A percentile compares a stretch with the other conserved stretches of the same genome.
phyloP scores from a whole-genome alignment of 1,140 invertebrate genomes.

The Hetaerina americana region DNA sequence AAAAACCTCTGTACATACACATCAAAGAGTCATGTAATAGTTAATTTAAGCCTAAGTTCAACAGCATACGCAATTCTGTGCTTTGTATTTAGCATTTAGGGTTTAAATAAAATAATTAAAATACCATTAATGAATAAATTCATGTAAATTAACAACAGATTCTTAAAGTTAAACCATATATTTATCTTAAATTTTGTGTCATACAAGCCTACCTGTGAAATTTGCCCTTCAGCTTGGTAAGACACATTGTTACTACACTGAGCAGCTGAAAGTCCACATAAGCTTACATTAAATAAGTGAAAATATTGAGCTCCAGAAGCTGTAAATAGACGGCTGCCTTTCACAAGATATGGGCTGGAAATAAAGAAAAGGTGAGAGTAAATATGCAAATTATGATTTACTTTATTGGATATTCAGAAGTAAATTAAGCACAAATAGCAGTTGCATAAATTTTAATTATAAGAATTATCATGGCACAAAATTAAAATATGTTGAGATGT shows the following conservation, averaged over 20 bases:
- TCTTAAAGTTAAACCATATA: not conserved
- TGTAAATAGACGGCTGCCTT: constrained; percentile 36
- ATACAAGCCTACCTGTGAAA: constrained; percentile 11
- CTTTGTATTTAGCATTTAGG: too few species aligned
- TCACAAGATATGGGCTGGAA: constrained; percentile 28
- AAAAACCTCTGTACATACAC: too few species aligned
- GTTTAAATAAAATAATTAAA: not conserved
- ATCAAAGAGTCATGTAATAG: too few species aligned
- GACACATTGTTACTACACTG: constrained; percentile 34
- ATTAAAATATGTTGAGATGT: too few species aligned
- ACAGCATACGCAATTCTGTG: too few species aligned
- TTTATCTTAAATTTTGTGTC: not conserved
- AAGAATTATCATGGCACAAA: too few species aligned
- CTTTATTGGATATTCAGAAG: too few species aligned
- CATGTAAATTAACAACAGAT: not conserved
- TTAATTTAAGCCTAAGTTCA: too few species aligned
- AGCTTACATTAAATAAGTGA: constrained; percentile 43
- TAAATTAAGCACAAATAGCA: too few species aligned
- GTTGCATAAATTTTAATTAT: too few species aligned
- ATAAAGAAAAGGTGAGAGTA: constrained; percentile 8
- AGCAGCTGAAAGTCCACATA: constrained; percentile 33
- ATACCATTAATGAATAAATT: not conserved
- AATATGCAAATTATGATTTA: too few species aligned
- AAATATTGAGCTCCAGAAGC: constrained; percentile 42
- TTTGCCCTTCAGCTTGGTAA: constrained; percentile 19